Percentiles rank a stretch among this genome's conserved stretches.
Conservation (phyloP, 2,888 invertebrate species). For the Scelioninae gen. 1 region DNA sequence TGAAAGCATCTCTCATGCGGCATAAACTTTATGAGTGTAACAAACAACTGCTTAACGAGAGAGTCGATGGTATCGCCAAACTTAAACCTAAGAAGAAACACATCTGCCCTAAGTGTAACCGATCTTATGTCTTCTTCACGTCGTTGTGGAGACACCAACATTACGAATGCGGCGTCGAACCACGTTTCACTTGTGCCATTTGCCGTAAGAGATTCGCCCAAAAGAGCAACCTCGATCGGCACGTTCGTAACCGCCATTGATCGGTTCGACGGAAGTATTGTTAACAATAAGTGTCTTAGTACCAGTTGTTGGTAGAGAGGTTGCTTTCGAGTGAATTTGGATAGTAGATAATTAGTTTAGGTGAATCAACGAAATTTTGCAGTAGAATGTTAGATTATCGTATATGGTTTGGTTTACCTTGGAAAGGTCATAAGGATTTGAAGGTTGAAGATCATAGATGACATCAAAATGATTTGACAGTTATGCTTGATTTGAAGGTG, state of each 20-base stretch:
- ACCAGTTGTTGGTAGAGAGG: slow-evolving; percentile 3
- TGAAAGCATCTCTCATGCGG: slow-evolving; percentile 78
- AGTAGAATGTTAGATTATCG: too few species aligned
- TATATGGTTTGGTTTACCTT: too few species aligned
- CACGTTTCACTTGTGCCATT: slow-evolving; percentile 87
- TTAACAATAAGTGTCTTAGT: slow-evolving; percentile 23
- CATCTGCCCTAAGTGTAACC: slow-evolving; percentile 76
- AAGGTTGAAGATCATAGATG: too few species aligned
- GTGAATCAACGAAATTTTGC: background rate
- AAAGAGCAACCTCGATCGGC: slow-evolving; percentile 86
- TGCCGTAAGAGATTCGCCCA: slow-evolving; percentile 87
- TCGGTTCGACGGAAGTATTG: background rate
- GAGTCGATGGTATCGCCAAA: slow-evolving; percentile 25
- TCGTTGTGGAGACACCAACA: slow-evolving; percentile 82
- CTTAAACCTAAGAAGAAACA: slow-evolving; percentile 75
- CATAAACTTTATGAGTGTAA: slow-evolving; percentile 77
- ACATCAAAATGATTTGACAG: too few species aligned
- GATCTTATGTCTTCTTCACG: slow-evolving; percentile 80
- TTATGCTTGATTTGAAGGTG: too few species aligned
- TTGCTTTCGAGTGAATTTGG: background rate
- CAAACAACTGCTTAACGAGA: slow-evolving; percentile 24
- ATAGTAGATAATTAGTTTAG: background rate
- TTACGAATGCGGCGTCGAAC: slow-evolving; percentile 87
- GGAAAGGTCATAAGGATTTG: too few species aligned
- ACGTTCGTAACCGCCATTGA: slow-evolving; percentile 82